Evolutionary conservation across 2,113 vertebrate species (phyloP), one percentile per base, ranked within the genome.

Genomic region (Neopipo cinnamomea): DNA sequence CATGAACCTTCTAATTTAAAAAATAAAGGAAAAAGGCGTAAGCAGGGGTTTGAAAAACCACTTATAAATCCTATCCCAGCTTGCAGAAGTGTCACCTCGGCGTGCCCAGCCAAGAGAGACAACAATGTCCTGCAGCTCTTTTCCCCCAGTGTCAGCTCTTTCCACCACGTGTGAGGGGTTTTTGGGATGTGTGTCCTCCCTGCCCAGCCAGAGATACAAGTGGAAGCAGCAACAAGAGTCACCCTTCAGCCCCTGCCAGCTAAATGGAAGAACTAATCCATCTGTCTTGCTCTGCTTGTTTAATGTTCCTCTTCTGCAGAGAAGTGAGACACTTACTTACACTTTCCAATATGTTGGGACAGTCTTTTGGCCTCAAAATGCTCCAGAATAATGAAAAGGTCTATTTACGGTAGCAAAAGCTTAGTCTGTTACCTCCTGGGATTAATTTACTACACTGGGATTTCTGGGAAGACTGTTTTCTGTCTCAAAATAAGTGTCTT

Each of bases 311-410:
- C 76, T 49, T 91, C 82, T 73, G 70, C 55, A 23, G 56, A 71
- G 85, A 50, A 87, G 76, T 21, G 91, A 96, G 96, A 96, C 96
- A 75, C 50, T 97, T 80, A 95, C 91, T 68, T 88, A 91, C 56
- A 95, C 93, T 97, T 94, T 97, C 94, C 95, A 95, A 63, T 66
- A 12, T 18, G 46, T 24, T 86, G 35, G 95, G 91, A 89, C 80
- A 20, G 92, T 62, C 91, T 96, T 96, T 94, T 97, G 96, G 95
- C 96, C 95, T 91, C 65, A 77, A 66, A 77, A 80, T 22, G 44
- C 95, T 93, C 88, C 91, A 90, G 88, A 94, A 96, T 93, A 96
- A 97, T 94, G 95, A 97, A 96, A 95, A 97, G 93, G 76, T 96
- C 95, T 96, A 85, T 97, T 96, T 91, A 91, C 96, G 91, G 97